These are phyloP conservation scores for Lordiphosa mommai DNA, from an alignment of 1,140 invertebrate species.

Conservation along the genomic window DNA sequence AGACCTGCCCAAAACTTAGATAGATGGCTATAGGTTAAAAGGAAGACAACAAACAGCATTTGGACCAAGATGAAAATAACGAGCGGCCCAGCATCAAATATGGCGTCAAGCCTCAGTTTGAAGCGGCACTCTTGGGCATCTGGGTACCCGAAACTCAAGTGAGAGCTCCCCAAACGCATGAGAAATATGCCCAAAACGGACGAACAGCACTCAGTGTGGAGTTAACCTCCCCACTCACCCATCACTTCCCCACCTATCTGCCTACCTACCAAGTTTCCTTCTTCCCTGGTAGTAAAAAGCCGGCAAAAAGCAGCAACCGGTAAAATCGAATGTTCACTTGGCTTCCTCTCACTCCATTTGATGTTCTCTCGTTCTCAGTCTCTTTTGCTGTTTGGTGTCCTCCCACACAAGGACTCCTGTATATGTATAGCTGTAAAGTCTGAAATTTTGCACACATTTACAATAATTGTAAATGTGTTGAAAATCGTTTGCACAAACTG, in stretches of 20 bases:
- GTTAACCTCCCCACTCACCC: neutral
- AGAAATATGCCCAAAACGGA: slow-evolving; percentile 47
- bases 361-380: neutral
- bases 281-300: slow-evolving; percentile 39
- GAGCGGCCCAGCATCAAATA: slow-evolving; percentile 44
- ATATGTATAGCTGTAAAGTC: slow-evolving; percentile 28
- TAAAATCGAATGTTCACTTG: slow-evolving; percentile 77
- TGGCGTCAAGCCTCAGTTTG: slow-evolving; percentile 12
- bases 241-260: neutral
- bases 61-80: slow-evolving; percentile 45
- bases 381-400: neutral
- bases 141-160: no score
- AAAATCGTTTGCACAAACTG: slow-evolving; percentile 76
- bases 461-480: slow-evolving; percentile 79
- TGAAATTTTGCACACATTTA: slow-evolving; percentile 79
- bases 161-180: slow-evolving; percentile 19
- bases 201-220: slow-evolving; percentile 13
- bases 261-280: neutral
- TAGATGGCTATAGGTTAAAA: slow-evolving; percentile 13
- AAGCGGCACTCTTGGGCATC: no score
- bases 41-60: slow-evolving; percentile 32
- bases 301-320: slow-evolving; percentile 76
- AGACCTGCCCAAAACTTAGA: slow-evolving; percentile 29
- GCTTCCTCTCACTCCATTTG: slow-evolving; percentile 22
- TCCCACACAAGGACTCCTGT: slow-evolving; percentile 19